Evolutionary conservation across 2,113 vertebrate genomes (phyloP), one percentile per base, ranked within the genome.

Genomic region (Catharus minimus): DNA sequence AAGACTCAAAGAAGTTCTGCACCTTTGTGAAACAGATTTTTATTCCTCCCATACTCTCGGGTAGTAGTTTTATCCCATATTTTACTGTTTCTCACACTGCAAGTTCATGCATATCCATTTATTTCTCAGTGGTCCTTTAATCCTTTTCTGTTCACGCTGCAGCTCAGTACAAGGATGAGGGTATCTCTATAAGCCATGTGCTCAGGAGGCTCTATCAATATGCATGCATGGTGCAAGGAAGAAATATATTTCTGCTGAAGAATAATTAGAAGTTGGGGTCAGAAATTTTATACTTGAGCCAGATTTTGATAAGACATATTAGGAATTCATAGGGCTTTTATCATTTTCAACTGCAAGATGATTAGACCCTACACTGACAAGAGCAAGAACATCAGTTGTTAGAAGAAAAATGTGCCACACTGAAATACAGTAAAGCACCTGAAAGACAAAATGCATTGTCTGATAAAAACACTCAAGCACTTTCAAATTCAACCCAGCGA

Each of bases 231-330:
- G 77, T 74, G 43, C 58, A 76, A 82, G 81, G 83, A 53, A 90
- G 73, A 66, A 86, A 84, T 20, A n/a, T 65, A 88, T 90, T 95
- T 93, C 81, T 92, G 57, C 77, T 68, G 62, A 69, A 66, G 65
- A 95, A 88, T 69, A 92, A 92, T 86, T 66, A 89, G 53, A 78
- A 81, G 81, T 21, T 95, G 81, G 62, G 93, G 88, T 95, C 89
- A 92, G 83, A 66, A 71, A 13, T 76, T 79, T 90, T 69, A 87
- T 73, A 90, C 86, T 95, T 92, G 57, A 93, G 90, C 88, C 88
- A 92, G 90, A 93, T 95, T 93, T 95, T 93, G 90, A 95, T 96
- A 95, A 91, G 92, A 90, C 77, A 20, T 91, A 96, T 94, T 95
- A 96, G 86, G 78, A 91, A 95, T 94, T 95, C 95, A 95, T 69